Base-by-base conservation (phyloP, 35 echinoderm and acorn worm genomes). In the Lytechinus variegatus region DNA sequence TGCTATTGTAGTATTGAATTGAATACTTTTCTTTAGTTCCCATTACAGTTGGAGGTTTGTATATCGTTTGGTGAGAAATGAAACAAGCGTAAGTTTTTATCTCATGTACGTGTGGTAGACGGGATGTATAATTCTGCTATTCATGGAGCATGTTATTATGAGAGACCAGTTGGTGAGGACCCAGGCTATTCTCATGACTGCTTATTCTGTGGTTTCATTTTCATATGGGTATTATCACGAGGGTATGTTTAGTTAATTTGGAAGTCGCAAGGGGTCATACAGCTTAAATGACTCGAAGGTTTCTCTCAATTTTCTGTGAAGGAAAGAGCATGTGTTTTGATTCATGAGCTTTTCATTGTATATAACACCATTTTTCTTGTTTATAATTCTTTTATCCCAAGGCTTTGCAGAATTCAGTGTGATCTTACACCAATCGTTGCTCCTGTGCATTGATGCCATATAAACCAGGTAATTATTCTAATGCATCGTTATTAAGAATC, bases 21-120 rank as follows among this genome's bases (percentile, higher is more conserved):
- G 66, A 79, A 79, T 79, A 79, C 66, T 79, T 79, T 79, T 79
- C 66, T 79, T 79, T n/a, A n/a, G 66, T 79, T 79, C n/a, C 21
- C n/a, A 79, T n/a, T 24, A 79, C n/a, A 19, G 66, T 79, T 79
- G 8, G 16, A 79, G 66, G 66, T 79, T 79, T 24, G 66, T 79
- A 79, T 24, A 79, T 24, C 66, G 14, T 71, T 71, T 71, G 61
- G 61, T 71, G 61, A 21, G 16, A 71, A 71, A 71, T 5, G 19
- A 24, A 71, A 71, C 13, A 16, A 66, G 4, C 19, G 61, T 71
- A 1, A 71, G 14, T 71, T 71, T 71, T 71, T 13, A 71, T 71
- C 61, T 71, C 24, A 71, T 71, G 61, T 71, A 21, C 24, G 61
- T 71, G 61, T 13, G 11, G 61, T 71, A 24, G 16, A 79, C 19